A percentile compares a stretch with the other conserved stretches of the same genome.
Evolutionary conservation across 1,140 invertebrate species (phyloP).

Genomic region (Sitobion miscanthi): DNA sequence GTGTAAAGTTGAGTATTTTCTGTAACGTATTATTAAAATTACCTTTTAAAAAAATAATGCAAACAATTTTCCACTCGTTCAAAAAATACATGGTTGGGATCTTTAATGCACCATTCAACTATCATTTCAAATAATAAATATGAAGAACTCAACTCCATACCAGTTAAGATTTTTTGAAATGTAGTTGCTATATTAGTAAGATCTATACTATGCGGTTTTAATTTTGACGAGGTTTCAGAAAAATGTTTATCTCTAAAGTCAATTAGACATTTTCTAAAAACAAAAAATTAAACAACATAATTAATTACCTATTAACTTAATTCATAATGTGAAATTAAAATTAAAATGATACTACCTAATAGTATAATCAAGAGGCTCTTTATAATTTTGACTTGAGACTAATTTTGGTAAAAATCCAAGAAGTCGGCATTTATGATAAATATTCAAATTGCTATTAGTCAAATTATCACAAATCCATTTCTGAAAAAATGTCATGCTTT

Average conservation of each 20-base stretch:
- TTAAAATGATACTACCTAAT: neutral
- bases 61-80: neutral
- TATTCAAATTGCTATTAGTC: neutral
- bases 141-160: constrained; percentile 13
- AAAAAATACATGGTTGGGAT: neutral
- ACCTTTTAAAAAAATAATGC: constrained; percentile 31
- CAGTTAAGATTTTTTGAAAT: constrained; percentile 15
- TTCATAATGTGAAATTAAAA: neutral
- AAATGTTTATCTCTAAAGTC: constrained; percentile 22
- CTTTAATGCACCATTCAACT: constrained; percentile 34
- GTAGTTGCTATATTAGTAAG: neutral
- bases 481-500: neutral
- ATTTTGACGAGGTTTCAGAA: neutral
- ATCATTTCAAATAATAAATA: constrained; percentile 36
- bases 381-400: neutral
- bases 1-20: neutral
- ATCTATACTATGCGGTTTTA: neutral
- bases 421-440: constrained; percentile 15
- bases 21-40: neutral
- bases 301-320: neutral
- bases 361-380: neutral
- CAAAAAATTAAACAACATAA: neutral
- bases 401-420: constrained; percentile 30
- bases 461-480: constrained; percentile 27
- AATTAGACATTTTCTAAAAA: constrained; percentile 18